Conservation (phyloP, 1,140 invertebrate genomes). For the Anadara kagoshimensis region DNA sequence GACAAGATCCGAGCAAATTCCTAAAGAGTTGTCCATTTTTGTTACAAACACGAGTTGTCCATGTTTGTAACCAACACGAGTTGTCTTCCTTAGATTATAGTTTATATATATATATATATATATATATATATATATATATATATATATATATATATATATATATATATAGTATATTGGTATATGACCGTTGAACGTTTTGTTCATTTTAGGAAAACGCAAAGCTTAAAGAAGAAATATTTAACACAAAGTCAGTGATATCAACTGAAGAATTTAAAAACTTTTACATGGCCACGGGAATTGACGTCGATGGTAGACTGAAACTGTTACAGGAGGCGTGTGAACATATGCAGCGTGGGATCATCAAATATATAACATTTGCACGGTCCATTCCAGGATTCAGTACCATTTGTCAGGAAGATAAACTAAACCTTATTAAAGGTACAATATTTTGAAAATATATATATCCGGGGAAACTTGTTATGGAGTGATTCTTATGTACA, state of each 20-base stretch:
- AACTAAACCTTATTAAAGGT: slow-evolving; percentile 64
- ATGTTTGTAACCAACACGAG: no score
- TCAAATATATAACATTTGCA: slow-evolving; percentile 59
- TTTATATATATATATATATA: no score
- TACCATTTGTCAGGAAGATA: slow-evolving; percentile 57
- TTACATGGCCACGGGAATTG: slow-evolving; percentile 60
- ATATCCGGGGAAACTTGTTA: background rate
- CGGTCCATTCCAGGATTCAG: slow-evolving; percentile 64
- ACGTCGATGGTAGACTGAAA: slow-evolving; percentile 56
- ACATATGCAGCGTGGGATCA: slow-evolving; percentile 51
- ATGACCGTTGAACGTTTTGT: no score
- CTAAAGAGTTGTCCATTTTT: no score
- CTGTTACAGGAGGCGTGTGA: slow-evolving; percentile 51
- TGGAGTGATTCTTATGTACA: background rate
- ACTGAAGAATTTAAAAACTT: slow-evolving; percentile 58
- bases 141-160: no score
- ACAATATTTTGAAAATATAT: background rate
- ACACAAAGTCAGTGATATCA: slow-evolving; percentile 47
- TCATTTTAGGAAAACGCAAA: slow-evolving; percentile 16
- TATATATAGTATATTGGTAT: no score
- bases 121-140: no score
- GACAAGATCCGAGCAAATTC: no score
- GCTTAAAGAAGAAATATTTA: slow-evolving; percentile 51
- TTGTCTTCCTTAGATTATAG: no score
- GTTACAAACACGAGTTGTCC: no score